Evolutionary conservation across 2,888 invertebrate species (phyloP), one percentile per base, ranked within the genome.

Genomic region (Leistus spinibarbis): DNA sequence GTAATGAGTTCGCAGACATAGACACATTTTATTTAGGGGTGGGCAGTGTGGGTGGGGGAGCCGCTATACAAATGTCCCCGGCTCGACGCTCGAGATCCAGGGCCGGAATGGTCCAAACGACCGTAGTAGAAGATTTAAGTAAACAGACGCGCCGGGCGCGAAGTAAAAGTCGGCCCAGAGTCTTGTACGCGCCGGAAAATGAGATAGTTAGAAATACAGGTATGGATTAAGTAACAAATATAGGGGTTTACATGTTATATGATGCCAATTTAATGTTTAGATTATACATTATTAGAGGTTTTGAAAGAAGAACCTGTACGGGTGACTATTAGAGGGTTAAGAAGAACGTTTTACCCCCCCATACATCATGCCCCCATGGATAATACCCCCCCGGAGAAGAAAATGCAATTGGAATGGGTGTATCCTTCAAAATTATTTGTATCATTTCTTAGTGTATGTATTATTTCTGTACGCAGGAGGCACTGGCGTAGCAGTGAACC

Each of bases 401-500:
- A 95, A 82, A 87, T 97, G 78, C 91, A 93, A 77, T 88, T 98
- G 0, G 96, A 97, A 82, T 98, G 98, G 97, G 97, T 97, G 93
- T 95, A 92, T 91, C 90, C 90, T 90, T 89, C 7, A 7, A 9
- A 53, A 10, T 9, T 7, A 53, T 9, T 10, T 9, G 10, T 53
- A 53, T 53, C 53, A 53, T 53, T 10, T 53, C 53, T 53, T 53
- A n/a, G n/a, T n/a, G n/a, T n/a, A n/a, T n/a, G n/a, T n/a, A n/a
- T n/a, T n/a, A n/a, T n/a, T n/a, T n/a, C n/a, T n/a, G n/a, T n/a
- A n/a, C n/a, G n/a, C n/a, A n/a, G n/a, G n/a, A n/a, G n/a, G n/a
- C n/a, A n/a, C n/a, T n/a, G n/a, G n/a, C n/a, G n/a, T n/a, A n/a
- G n/a, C n/a, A n/a, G n/a, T n/a, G n/a, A n/a, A n/a, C n/a, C n/a